Evolutionary conservation across 2,888 invertebrate species (phyloP), one percentile per base, ranked within the genome.

Genomic region (Phytoseiulus persimilis): DNA sequence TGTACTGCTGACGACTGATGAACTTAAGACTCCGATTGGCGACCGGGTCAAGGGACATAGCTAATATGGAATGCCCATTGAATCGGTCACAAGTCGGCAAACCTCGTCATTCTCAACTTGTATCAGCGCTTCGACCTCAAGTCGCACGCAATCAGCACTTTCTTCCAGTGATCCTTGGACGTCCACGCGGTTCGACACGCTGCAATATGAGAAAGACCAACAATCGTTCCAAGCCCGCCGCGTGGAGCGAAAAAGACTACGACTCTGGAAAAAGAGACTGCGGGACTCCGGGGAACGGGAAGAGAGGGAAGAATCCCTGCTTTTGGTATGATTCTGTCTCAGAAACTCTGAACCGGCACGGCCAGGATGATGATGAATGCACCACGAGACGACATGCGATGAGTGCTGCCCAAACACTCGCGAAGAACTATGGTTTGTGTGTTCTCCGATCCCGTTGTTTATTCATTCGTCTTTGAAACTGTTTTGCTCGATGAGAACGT

Each of bases 11-110:
- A 65, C 65, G 65, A 65, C 65, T 65, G 65, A 65, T 65, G 65
- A 65, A 65, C 65, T 65, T 14, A 65, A 65, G 65, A 65, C 65
- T 65, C 65, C 65, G 65, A 65, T 65, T 65, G 65, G 65, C 65
- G 65, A 65, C 65, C 65, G 65, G 65, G 65, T 28, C 65, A 65
- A 65, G 28, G 65, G 65, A 65, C 65, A 65, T 65, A 65, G 14
- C 65, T 65, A 65, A 65, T 65, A 65, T 65, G 65, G 65, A 65
- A 87, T 87, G 87, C 87, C 87, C 87, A 87, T 87, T 87, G 87
- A 87, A 87, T 87, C 87, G 87, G 87, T 87, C 87, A 87, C 87
- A 87, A 87, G 33, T 87, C 87, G 87, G 87, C 32, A 32, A 87
- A 33, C 45, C 33, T 87, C 18, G 65, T 65, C 18, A 65, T 23